A percentile compares a stretch with the other conserved stretches of the same genome.
Conservation (phyloP, 2,797 vertebrate genomes). For the Falco berigora region DNA sequence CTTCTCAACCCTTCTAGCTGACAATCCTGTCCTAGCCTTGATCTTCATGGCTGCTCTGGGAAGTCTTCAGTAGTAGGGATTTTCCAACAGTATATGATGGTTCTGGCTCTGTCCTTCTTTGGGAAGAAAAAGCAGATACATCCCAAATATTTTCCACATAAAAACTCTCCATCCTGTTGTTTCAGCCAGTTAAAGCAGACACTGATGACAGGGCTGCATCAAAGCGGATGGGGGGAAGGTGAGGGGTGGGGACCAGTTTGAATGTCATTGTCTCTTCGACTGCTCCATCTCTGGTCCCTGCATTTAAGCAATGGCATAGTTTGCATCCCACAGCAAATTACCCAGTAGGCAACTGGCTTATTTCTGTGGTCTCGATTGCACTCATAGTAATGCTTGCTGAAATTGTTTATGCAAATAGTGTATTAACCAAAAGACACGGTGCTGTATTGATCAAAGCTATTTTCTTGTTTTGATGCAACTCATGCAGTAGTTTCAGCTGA, state of each 20-base stretch:
- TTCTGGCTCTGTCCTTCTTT: not conserved
- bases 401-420: conserved; percentile 52
- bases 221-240: rapidly evolving
- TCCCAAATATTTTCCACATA: not conserved
- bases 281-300: not conserved
- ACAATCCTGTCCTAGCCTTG: not conserved
- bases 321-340: not conserved
- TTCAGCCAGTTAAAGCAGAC: not conserved
- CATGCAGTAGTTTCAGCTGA: not conserved
- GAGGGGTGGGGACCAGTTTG: not conserved
- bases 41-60: not conserved
- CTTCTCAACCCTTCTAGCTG: not conserved
- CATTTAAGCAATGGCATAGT: not conserved
- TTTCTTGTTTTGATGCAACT: conserved; percentile 32
- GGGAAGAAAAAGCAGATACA: not conserved
- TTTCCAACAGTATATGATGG: not conserved
- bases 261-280: not conserved
- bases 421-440: conserved; percentile 11
- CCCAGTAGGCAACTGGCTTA: not conserved
- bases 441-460: conserved; percentile 44
- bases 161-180: not conserved
- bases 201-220: rapidly evolving
- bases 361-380: not conserved
- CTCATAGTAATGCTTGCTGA: not conserved
- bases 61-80: not conserved